Evolutionary conservation across 2,888 invertebrate species (phyloP), one percentile per base, ranked within the genome.

Genomic region (Cactoblastis cactorum): DNA sequence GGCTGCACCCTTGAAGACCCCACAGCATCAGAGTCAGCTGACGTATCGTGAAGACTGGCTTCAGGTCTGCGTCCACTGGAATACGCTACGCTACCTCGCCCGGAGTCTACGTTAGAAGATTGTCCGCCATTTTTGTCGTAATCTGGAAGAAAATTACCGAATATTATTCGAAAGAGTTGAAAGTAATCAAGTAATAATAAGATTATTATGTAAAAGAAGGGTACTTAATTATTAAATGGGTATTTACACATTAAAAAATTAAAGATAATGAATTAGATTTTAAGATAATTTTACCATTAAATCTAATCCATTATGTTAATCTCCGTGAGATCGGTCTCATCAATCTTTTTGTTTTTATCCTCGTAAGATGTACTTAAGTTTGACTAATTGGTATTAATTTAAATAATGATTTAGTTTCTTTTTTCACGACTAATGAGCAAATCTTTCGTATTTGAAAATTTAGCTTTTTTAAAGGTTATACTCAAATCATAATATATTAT

Each of bases 71-170:
- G 81, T 1, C 94, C 94, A 67, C 94, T 95, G 34, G 94, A 94
- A 77, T 95, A 95, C 39, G 94, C 94, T 4, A 94, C 95, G 71
- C 95, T 95, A n/a, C 95, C 95, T 59, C 95, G 87, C 14, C 95
- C 95, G 0, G 95, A 95, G 77, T 95, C 95, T 17, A 94, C 94
- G 71, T 95, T 94, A 0, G 94, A 94, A 9, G 93, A 94, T 59
- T 93, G 94, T n/a, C 91, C 90, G 3, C 94, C 94, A 45, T 93
- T 91, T 75, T 94, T 95, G 71, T 95, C 94, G 67, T 94, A 95
- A 80, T 95, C 95, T 70, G 90, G 74, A 65, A 80, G 38, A 18
- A n/a, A n/a, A n/a, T n/a, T n/a, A n/a, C n/a, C n/a, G n/a, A n/a
- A n/a, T n/a, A n/a, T n/a, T n/a, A n/a, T n/a, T n/a, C n/a, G n/a